These are phyloP conservation scores for Cebus imitator DNA, from an alignment of 2,113 vertebrate genomes.

Conservation along the genomic window DNA sequence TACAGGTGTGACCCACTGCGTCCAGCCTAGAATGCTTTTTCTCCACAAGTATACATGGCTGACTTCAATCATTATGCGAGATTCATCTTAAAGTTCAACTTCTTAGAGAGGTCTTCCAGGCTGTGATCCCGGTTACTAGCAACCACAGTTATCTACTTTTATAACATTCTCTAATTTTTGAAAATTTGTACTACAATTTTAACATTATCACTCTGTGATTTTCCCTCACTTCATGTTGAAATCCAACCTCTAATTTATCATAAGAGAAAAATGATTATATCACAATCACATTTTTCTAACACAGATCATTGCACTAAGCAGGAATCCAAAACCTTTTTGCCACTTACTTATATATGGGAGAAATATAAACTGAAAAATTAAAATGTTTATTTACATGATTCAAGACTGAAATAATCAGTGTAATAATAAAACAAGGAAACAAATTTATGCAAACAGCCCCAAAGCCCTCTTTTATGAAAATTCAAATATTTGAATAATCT, in stretches of 20 bases:
- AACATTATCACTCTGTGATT: background rate
- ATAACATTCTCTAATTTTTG: background rate
- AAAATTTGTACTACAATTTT: background rate
- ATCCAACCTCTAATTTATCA: background rate
- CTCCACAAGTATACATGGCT: background rate
- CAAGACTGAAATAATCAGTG: background rate
- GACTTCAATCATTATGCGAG: background rate
- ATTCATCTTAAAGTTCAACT: background rate
- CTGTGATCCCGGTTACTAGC: background rate
- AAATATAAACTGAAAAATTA: background rate
- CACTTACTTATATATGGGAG: background rate
- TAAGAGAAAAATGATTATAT: background rate
- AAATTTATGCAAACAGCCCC: background rate
- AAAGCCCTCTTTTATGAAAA: background rate
- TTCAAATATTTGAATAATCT: background rate
- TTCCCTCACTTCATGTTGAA: background rate
- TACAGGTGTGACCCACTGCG: no score
- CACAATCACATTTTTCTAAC: background rate
- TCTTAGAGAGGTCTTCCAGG: background rate
- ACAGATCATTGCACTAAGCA: background rate
- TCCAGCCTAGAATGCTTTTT: background rate
- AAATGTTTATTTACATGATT: background rate
- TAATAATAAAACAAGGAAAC: background rate
- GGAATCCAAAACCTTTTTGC: background rate
- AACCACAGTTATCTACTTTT: background rate